These are phyloP conservation scores for Idaea biselata DNA, from an alignment of 2,888 invertebrate genomes.

Conservation along the genomic window DNA sequence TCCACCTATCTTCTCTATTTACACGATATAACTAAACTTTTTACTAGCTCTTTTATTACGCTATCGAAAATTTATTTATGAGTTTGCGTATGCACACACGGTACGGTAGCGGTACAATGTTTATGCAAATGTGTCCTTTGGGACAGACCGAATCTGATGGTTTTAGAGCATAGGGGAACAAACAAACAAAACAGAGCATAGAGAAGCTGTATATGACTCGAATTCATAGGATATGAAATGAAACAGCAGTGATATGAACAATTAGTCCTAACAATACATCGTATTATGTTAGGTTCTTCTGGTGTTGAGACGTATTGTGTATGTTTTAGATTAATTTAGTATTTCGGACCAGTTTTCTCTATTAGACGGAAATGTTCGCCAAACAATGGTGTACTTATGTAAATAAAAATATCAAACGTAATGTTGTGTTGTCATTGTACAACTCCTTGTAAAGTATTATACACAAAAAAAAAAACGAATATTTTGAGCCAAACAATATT, in stretches of 20 bases:
- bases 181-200: not conserved
- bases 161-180: constrained; percentile 13
- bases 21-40: constrained; percentile 20
- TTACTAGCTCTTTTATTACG: constrained; percentile 16
- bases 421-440: too few relatives aligned
- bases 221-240: not conserved
- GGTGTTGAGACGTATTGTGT: not conserved
- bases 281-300: not conserved
- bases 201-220: not conserved
- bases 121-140: constrained; percentile 41
- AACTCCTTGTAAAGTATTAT: too few relatives aligned
- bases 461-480: constrained; percentile 16
- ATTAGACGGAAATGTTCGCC: not conserved
- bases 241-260: constrained; percentile 1
- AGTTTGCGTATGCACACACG: constrained; percentile 43
- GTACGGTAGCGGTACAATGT: constrained; percentile 31
- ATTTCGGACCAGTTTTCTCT: not conserved
- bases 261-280: not conserved
- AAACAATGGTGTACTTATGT: too few relatives aligned
- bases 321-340: not conserved
- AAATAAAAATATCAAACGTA: too few relatives aligned
- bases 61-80: constrained; percentile 36
- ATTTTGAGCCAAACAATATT: constrained; percentile 5
- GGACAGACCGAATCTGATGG: constrained; percentile 34
- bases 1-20: constrained; percentile 27